phyloP scores from a whole-genome alignment of 1,140 invertebrate genomes.

The Elymnias hypermnestra region DNA sequence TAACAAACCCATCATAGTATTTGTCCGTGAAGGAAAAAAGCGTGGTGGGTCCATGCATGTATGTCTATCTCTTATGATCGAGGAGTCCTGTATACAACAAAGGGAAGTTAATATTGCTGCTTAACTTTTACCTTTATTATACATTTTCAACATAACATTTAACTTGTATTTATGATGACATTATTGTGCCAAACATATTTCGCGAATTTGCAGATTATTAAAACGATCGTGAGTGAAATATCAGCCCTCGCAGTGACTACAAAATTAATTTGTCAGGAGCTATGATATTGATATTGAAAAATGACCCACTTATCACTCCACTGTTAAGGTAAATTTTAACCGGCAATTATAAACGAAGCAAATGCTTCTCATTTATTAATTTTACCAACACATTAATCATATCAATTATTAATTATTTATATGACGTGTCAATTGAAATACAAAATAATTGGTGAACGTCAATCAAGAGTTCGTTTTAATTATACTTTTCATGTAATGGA shows the following conservation, averaged over 20 bases:
- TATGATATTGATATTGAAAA: constrained; percentile 10
- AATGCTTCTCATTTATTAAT: neutral
- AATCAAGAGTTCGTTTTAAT: constrained; percentile 7
- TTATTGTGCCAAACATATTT: too few species aligned
- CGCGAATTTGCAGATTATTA: too few species aligned
- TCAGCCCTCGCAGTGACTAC: neutral
- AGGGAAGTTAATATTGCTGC: too few species aligned
- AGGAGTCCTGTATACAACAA: too few species aligned
- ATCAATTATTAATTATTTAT: constrained; percentile 6
- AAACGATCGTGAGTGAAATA: neutral
- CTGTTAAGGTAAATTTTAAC: neutral
- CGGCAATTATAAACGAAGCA: neutral
- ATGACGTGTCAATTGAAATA: constrained; percentile 5
- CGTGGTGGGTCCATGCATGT: too few species aligned
- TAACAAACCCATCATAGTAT: too few species aligned
- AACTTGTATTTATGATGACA: too few species aligned
- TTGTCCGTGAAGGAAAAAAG: too few species aligned
- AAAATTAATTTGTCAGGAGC: constrained; percentile 12
- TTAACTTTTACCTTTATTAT: too few species aligned
- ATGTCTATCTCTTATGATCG: too few species aligned
- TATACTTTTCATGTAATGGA: constrained; percentile 1
- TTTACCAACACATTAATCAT: constrained; percentile 6
- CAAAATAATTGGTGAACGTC: constrained; percentile 6
- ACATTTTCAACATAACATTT: too few species aligned
- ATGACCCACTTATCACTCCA: neutral